These are phyloP conservation scores for Pollenia labialis DNA, from an alignment of 2,888 invertebrate species.

Conservation along the genomic window DNA sequence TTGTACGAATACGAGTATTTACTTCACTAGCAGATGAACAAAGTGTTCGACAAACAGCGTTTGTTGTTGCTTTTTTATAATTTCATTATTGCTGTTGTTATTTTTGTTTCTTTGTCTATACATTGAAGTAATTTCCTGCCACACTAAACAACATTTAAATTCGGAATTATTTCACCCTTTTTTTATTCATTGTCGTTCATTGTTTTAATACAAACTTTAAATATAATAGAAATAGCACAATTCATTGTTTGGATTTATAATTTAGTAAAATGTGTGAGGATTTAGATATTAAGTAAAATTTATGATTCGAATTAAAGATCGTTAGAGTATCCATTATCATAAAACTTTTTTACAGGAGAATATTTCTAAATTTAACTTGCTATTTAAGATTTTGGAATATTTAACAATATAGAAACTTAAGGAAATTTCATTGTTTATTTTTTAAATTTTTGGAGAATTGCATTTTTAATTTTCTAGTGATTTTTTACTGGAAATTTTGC, in stretches of 20 bases:
- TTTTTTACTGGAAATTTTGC: too few species aligned
- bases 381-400: too few species aligned
- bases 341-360: too few species aligned
- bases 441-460: too few species aligned
- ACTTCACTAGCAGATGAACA: conserved; percentile 18
- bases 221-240: conserved; percentile 4
- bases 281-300: too few species aligned
- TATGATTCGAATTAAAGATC: too few species aligned
- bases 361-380: too few species aligned
- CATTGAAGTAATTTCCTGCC: conserved; percentile 57
- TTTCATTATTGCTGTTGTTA: conserved; percentile 19
- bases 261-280: too few species aligned
- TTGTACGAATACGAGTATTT: conserved; percentile 8
- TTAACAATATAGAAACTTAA: too few species aligned
- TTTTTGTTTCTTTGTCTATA: conserved; percentile 41
- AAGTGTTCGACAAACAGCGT: conserved; percentile 11
- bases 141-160: conserved; percentile 28
- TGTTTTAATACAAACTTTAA: background rate
- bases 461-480: too few species aligned
- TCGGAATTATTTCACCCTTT: conserved; percentile 31
- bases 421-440: too few species aligned
- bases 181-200: background rate
- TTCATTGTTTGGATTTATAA: conserved; percentile 7
- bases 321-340: too few species aligned
- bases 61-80: conserved; percentile 4